Evolutionary conservation across 1,140 invertebrate species (phyloP), one percentile per base, ranked within the genome.

Genomic region (Drosophila burlai): DNA sequence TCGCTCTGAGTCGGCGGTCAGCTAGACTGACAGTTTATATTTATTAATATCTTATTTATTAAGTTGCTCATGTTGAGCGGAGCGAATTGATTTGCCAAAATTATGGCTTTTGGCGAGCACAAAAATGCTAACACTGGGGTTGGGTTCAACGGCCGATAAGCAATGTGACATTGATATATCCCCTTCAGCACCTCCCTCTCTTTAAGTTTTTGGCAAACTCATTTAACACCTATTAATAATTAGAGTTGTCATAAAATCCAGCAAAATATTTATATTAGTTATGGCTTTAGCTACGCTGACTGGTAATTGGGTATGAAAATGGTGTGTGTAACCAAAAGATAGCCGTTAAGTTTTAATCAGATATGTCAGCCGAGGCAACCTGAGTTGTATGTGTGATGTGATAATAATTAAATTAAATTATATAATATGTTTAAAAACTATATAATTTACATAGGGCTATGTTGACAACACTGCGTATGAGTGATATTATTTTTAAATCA

Each of bases 21-120:
- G 42, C 15, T 29, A 16, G 31, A 38, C 55, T 50, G 54, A 61
- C 68, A 73, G 68, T 73, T 73, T 73, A 43, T 72, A 60, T 73
- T 73, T 72, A 60, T 73, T 73, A 72, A 73, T 73, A 73, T 49
- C 68, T 73, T 61, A 73, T 49, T 73, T 73, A 73, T 73, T 61
- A 73, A 73, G 54, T 73, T 73, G 42, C 55, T 60, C 55, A 73
- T 73, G 69, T 50, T 73, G 69, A 61, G 67, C 69, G 69, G 18
- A n/a, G 29, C 67, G 29, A 73, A 73, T 73, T 29, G 69, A 73
- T 72, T 73, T 73, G 69, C 69, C 69, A 73, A 73, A 61, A 73
- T 43, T 73, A 45, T 60, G 38, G 67, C 15, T 38, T 36, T 18
- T 46, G 13, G 55, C 67, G 45, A 21, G 67, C 45, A 26, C 11